Evolutionary conservation across 2,888 invertebrate genomes (phyloP).

Genomic region (Micoletzkya japonica): DNA sequence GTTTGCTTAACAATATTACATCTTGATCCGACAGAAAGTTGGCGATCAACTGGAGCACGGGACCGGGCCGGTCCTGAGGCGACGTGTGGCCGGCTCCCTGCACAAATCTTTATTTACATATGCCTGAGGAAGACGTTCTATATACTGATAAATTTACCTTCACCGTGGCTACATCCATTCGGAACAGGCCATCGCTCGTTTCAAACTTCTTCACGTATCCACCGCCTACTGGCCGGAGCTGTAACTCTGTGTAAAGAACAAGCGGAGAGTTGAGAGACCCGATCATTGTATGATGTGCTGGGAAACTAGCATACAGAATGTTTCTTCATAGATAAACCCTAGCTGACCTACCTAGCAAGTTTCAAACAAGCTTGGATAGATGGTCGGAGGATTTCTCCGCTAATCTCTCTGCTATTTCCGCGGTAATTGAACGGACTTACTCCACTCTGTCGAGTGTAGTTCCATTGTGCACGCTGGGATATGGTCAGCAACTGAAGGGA

Average conservation of each 20-base stretch:
- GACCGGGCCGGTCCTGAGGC: no score
- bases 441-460: slow-evolving; percentile 36
- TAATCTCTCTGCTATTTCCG: no score
- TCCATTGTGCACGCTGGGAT: slow-evolving; percentile 36
- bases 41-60: no score
- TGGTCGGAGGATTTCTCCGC: no score
- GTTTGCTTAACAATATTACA: no score
- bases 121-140: no score
- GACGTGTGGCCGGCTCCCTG: no score
- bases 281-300: background rate
- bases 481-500: slow-evolving; percentile 32
- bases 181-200: background rate
- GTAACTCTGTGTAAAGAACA: background rate
- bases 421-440: slow-evolving; percentile 30
- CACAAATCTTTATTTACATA: no score
- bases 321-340: no score
- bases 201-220: slow-evolving; percentile 15
- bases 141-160: slow-evolving; percentile 5
- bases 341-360: background rate
- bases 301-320: no score
- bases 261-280: background rate
- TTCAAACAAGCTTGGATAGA: no score
- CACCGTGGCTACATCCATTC: background rate
- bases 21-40: no score
- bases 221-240: background rate